These are phyloP conservation scores for Xiphophorus birchmanni DNA, from an alignment of 2,797 vertebrate genomes.

Conservation along the genomic window DNA sequence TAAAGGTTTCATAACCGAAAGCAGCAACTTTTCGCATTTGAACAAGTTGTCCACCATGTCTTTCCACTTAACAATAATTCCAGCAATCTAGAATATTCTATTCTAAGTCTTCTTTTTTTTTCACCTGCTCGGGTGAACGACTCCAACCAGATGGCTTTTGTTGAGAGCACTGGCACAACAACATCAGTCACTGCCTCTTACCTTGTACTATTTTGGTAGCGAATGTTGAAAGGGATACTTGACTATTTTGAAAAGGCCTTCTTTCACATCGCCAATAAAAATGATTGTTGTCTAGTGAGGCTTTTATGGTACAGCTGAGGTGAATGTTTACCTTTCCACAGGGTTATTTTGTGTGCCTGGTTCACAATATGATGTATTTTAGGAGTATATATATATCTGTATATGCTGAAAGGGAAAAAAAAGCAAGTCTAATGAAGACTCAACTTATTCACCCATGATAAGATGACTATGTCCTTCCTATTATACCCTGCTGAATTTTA, in stretches of 20 bases:
- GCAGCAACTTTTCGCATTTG: not conserved
- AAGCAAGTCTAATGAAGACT: slow-evolving; percentile 20
- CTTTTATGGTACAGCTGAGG: slow-evolving; percentile 45
- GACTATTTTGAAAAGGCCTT: slow-evolving; percentile 76
- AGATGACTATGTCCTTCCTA: slow-evolving; percentile 35
- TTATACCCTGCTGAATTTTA: slow-evolving; percentile 67
- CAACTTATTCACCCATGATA: slow-evolving; percentile 30
- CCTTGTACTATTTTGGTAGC: slow-evolving; percentile 66
- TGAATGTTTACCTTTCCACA: slow-evolving; percentile 53
- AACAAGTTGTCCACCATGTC: not conserved
- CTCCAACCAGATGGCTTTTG: slow-evolving; percentile 14
- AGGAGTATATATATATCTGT: slow-evolving; percentile 28
- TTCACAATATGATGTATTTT: slow-evolving; percentile 69
- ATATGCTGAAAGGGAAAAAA: not conserved
- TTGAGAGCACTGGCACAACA: slow-evolving; percentile 19
- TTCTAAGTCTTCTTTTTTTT: not conserved
- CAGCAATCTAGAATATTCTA: not conserved
- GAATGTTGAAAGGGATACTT: slow-evolving; percentile 78
- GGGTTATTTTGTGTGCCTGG: slow-evolving; percentile 31
- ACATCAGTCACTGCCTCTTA: slow-evolving; percentile 63
- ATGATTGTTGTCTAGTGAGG: slow-evolving; percentile 75
- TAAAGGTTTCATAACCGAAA: too few species aligned
- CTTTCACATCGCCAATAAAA: slow-evolving; percentile 82
- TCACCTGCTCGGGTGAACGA: slow-evolving; percentile 4
- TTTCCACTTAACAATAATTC: not conserved